Conservation (phyloP, 2,113 vertebrate genomes). For the Scophthalmus maximus region DNA sequence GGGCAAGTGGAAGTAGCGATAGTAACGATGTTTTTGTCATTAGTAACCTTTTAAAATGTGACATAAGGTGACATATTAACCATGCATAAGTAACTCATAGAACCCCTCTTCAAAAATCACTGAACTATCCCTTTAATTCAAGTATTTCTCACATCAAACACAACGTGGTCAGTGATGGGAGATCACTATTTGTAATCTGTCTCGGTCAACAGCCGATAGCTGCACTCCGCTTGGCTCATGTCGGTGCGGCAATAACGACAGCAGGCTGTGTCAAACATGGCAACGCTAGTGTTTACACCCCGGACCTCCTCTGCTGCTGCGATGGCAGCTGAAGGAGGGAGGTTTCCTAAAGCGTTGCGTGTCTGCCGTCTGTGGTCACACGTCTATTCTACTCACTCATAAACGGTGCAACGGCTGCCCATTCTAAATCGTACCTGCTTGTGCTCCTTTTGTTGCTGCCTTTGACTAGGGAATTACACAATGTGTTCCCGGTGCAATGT, state of each 20-base stretch:
- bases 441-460: not conserved
- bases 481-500: not conserved
- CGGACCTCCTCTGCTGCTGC: constrained; percentile 4
- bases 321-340: constrained; percentile 18
- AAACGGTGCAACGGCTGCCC: not conserved
- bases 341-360: not conserved
- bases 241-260: not conserved
- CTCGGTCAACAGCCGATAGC: not conserved
- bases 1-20: too few species aligned
- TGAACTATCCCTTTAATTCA: too few species aligned
- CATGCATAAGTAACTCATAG: too few species aligned
- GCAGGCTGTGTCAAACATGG: constrained; percentile 8
- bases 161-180: not conserved
- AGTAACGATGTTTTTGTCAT: too few species aligned
- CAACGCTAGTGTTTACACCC: constrained; percentile 15
- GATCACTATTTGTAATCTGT: constrained; percentile 1
- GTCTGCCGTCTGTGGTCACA: constrained; percentile 32
- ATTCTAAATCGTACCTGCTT: not conserved
- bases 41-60: too few species aligned
- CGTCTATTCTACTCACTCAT: not conserved
- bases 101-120: too few species aligned
- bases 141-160: not conserved
- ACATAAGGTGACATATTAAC: too few species aligned
- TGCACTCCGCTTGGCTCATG: constrained; percentile 15
- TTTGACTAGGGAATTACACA: not conserved